These are phyloP conservation scores for Listrodromus nycthemerus DNA, from an alignment of 2,888 invertebrate species.

Conservation along the genomic window DNA sequence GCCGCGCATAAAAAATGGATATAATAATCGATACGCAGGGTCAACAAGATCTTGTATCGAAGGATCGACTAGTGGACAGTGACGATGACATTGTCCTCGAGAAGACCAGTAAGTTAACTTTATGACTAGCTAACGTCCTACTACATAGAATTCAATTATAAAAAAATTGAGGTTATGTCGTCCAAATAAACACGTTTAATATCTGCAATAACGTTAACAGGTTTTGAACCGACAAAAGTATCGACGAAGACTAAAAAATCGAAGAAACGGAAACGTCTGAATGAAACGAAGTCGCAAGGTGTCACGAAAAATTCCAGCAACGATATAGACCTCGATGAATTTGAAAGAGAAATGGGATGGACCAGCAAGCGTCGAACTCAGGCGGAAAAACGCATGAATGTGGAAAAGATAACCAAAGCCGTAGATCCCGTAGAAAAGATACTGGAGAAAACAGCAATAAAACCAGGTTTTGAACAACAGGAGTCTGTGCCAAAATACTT, in stretches of 20 bases:
- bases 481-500: constrained; percentile 87
- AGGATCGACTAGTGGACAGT: constrained; percentile 80
- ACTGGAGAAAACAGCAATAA: constrained; percentile 88
- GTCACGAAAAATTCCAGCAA: constrained; percentile 61
- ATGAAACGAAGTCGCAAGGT: neutral
- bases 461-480: constrained; percentile 89
- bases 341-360: constrained; percentile 83
- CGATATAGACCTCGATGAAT: constrained; percentile 80
- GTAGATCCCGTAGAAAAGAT: constrained; percentile 85
- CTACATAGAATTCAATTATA: neutral
- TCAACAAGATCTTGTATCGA: constrained; percentile 84
- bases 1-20: constrained; percentile 84
- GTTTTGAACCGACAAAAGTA: constrained; percentile 65
- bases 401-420: constrained; percentile 80
- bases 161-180: constrained; percentile 39
- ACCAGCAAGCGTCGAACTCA: constrained; percentile 76
- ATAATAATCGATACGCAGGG: constrained; percentile 87
- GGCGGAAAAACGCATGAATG: constrained; percentile 73
- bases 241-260: constrained; percentile 15
- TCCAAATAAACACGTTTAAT: constrained; percentile 11
- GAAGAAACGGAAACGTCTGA: constrained; percentile 25
- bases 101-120: constrained; percentile 68
- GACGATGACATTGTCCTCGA: constrained; percentile 76
- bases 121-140: neutral
- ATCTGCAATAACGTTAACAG: constrained; percentile 61